These are phyloP conservation scores for Sternotherus odoratus DNA, from an alignment of 2,797 vertebrate genomes.

Conservation along the genomic window DNA sequence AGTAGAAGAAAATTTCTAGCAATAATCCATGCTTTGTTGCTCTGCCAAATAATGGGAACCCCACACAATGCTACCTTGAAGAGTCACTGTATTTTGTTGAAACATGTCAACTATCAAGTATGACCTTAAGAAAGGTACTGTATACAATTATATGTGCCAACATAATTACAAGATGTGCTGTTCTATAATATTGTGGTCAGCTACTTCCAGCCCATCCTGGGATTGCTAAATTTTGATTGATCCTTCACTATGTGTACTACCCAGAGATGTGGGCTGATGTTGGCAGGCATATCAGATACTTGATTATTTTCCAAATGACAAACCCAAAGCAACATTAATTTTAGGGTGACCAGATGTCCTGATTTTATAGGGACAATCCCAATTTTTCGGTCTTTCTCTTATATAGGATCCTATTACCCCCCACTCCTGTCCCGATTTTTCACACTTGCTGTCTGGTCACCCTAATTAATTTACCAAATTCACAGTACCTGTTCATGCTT, in stretches of 20 bases:
- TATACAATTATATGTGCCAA: neutral
- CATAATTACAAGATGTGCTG: neutral
- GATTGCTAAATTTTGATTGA: constrained; percentile 72
- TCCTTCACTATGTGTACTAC: constrained; percentile 50
- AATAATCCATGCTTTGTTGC: constrained; percentile 73
- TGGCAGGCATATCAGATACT: constrained; percentile 51
- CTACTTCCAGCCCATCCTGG: constrained; percentile 55
- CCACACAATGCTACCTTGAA: constrained; percentile 52
- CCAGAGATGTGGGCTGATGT: constrained; percentile 13
- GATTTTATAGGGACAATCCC: too few species aligned
- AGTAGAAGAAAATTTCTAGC: constrained; percentile 58
- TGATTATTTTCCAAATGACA: constrained; percentile 70
- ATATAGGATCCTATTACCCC: too few species aligned
- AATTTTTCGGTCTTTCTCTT: too few species aligned
- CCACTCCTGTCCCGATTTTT: too few species aligned
- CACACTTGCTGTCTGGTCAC: too few species aligned
- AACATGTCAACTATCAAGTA: constrained; percentile 74
- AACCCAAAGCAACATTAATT: constrained; percentile 56
- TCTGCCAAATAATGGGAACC: constrained; percentile 67
- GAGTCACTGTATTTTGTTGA: constrained; percentile 69
- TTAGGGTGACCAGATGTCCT: too few species aligned
- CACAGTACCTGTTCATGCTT: constrained; percentile 9
- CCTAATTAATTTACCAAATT: constrained; percentile 46
- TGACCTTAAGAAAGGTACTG: constrained; percentile 52
- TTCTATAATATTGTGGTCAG: constrained; percentile 13